Evolutionary conservation across 2,113 vertebrate species (phyloP).

Genomic region (Prinia subflava): DNA sequence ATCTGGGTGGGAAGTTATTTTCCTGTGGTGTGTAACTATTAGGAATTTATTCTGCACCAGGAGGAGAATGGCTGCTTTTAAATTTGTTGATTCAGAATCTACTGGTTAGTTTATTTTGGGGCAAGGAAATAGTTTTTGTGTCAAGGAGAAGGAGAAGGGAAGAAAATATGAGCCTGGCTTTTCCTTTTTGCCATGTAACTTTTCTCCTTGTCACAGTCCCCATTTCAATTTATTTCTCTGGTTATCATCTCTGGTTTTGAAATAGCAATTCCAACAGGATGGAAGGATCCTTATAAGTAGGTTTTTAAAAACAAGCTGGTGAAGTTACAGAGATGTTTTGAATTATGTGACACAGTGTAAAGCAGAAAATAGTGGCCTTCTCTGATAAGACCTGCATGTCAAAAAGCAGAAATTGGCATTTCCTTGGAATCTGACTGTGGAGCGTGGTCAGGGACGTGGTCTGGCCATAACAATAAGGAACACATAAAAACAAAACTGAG

Average conservation of each 20-base stretch:
- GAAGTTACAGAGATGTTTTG: background rate
- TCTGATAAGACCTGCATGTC: background rate
- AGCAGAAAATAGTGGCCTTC: background rate
- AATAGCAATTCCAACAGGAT: background rate
- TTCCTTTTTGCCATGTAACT: background rate
- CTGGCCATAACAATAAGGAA: background rate
- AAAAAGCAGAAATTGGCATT: background rate
- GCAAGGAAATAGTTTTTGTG: background rate
- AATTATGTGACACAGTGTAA: background rate
- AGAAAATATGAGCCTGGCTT: background rate
- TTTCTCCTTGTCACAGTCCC: background rate
- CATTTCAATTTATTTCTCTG: background rate
- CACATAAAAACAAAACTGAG: fast-evolving
- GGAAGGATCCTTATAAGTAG: background rate
- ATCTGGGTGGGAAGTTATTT: background rate
- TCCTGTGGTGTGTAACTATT: background rate
- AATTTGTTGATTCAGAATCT: background rate
- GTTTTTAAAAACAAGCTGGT: background rate
- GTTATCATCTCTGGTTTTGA: background rate
- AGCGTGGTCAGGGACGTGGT: fast-evolving
- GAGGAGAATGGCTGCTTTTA: background rate
- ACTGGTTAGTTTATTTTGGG: background rate
- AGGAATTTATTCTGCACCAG: background rate
- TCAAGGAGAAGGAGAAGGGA: background rate
- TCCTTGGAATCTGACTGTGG: background rate